Evolutionary conservation across 2,113 vertebrate genomes (phyloP).

Genomic region (Sus scrofa): DNA sequence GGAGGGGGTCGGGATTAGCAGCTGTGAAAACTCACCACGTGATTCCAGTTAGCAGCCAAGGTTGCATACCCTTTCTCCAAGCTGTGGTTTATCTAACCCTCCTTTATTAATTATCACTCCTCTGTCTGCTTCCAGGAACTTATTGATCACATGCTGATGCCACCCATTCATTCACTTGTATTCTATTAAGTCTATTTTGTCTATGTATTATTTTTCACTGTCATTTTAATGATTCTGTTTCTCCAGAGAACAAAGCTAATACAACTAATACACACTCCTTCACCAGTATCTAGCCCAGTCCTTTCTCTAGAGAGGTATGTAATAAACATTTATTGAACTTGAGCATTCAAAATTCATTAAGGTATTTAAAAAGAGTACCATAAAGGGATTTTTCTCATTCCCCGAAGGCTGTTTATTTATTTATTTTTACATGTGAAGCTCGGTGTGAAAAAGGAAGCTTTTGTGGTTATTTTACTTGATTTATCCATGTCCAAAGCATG

Average conservation of each 20-base stretch:
- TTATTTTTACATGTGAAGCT: neutral
- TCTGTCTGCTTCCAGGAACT: neutral
- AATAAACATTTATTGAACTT: neutral
- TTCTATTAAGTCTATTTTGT: neutral
- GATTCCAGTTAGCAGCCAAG: neutral
- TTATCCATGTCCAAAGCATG: neutral
- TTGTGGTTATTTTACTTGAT: neutral
- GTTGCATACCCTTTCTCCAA: neutral
- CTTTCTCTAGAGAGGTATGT: neutral
- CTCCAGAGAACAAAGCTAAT: neutral
- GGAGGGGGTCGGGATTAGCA: neutral
- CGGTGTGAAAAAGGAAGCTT: neutral
- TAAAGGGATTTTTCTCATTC: neutral
- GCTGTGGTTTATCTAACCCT: neutral
- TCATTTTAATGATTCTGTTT: constrained; percentile 59
- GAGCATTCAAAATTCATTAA: neutral
- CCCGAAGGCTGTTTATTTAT: neutral
- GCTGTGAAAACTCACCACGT: neutral
- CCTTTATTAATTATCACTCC: neutral
- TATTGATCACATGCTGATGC: constrained; percentile 1
- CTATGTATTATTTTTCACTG: constrained; percentile 27
- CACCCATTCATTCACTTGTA: neutral
- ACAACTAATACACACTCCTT: neutral
- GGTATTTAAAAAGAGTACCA: neutral
- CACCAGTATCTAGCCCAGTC: neutral